These are phyloP conservation scores for Meandrusa payeni DNA, from an alignment of 2,888 invertebrate genomes.

Conservation along the genomic window DNA sequence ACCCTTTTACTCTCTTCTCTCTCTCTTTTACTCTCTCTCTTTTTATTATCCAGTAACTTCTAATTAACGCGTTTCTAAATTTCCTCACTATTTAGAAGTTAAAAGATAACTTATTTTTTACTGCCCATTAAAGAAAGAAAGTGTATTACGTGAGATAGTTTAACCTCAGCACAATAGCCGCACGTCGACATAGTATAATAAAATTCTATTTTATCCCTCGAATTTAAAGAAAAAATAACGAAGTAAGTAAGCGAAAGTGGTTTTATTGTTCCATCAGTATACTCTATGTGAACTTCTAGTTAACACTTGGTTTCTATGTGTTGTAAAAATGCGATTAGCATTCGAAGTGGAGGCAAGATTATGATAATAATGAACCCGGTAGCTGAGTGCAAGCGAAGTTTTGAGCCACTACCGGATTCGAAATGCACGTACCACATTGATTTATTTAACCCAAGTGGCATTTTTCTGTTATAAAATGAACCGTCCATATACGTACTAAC, in stretches of 20 bases:
- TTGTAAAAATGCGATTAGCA: slow-evolving; percentile 13
- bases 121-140: slow-evolving; percentile 4
- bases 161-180: not conserved
- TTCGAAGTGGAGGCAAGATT: slow-evolving; percentile 5
- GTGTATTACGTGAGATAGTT: slow-evolving; percentile 13
- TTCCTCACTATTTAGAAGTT: no score
- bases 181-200: not conserved
- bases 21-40: no score
- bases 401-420: slow-evolving; percentile 6
- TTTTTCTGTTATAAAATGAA: no score
- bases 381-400: not conserved
- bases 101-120: not conserved
- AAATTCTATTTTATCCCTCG: slow-evolving; percentile 6
- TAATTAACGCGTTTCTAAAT: no score
- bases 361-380: not conserved
- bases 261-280: slow-evolving; percentile 6
- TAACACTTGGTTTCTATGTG: slow-evolving; percentile 2
- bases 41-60: no score
- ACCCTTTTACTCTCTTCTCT: no score
- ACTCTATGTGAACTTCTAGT: slow-evolving; percentile 6
- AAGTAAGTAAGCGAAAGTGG: slow-evolving; percentile 18
- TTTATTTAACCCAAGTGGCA: not conserved
- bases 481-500: no score
- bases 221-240: slow-evolving; percentile 7
- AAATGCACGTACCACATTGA: not conserved